These are phyloP conservation scores for Schrankia costaestrigalis DNA, from an alignment of 2,888 invertebrate species.

Conservation along the genomic window DNA sequence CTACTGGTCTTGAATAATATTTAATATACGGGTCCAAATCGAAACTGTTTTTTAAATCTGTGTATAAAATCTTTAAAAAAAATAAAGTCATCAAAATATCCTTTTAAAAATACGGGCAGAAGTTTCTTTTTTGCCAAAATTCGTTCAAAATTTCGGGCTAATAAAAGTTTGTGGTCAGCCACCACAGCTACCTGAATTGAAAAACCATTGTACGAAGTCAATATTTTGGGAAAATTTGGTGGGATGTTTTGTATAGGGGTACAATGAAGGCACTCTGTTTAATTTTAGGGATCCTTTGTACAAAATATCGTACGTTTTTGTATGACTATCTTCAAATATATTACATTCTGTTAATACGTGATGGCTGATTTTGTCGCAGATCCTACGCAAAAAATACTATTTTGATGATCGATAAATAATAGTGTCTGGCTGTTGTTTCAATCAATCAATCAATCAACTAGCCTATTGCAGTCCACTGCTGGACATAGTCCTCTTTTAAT, in stretches of 20 bases:
- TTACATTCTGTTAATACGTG: too few relatives aligned
- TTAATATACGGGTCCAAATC: conserved; percentile 24
- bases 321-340: too few relatives aligned
- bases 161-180: conserved; percentile 14
- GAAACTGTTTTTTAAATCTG: conserved; percentile 5
- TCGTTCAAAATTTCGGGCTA: conserved; percentile 9
- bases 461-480: too few relatives aligned
- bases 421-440: too few relatives aligned
- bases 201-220: conserved; percentile 54
- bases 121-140: conserved; percentile 9
- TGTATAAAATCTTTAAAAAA: conserved; percentile 9
- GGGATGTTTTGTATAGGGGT: conserved; percentile 9
- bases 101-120: conserved; percentile 16
- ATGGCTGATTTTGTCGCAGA: too few relatives aligned
- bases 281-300: too few relatives aligned
- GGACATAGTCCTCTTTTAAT: too few relatives aligned
- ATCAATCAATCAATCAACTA: too few relatives aligned
- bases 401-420: too few relatives aligned
- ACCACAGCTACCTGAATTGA: conserved; percentile 61
- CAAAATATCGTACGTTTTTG: too few relatives aligned
- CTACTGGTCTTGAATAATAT: conserved; percentile 30
- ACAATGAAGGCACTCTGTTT: neutral
- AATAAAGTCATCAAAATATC: conserved; percentile 5
- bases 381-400: too few relatives aligned
- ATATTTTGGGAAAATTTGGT: conserved; percentile 32